These are phyloP conservation scores for Aradus depressus DNA, from an alignment of 2,888 invertebrate species.

Conservation along the genomic window DNA sequence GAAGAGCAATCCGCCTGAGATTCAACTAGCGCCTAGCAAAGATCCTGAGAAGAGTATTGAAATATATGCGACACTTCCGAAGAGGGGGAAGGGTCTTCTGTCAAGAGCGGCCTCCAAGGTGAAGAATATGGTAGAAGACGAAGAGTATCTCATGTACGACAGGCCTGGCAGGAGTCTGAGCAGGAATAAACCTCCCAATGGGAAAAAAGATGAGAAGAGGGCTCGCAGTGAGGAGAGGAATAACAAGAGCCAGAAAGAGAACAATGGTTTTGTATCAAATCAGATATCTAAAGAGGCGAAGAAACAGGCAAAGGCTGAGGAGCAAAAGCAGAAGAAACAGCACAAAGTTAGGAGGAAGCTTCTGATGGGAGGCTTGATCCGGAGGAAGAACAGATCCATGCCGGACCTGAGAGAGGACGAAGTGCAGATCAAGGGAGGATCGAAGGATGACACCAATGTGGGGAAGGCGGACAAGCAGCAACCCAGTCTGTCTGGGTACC, in stretches of 20 bases:
- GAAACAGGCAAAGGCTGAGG: constrained; percentile 47
- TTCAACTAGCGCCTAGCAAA: constrained; percentile 22
- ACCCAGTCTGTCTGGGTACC: constrained; percentile 60
- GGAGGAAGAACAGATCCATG: constrained; percentile 81
- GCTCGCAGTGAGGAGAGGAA: constrained; percentile 78
- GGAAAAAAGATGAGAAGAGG: constrained; percentile 59
- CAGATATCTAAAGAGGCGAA: constrained; percentile 45
- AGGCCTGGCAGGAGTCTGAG: constrained; percentile 48
- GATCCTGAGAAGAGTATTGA: constrained; percentile 56
- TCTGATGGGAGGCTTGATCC: constrained; percentile 78
- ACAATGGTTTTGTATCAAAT: constrained; percentile 36
- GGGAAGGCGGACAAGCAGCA: constrained; percentile 50
- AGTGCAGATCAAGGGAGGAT: constrained; percentile 27
- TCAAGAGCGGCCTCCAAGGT: constrained; percentile 33
- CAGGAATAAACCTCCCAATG: constrained; percentile 55
- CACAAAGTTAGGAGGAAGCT: constrained; percentile 80
- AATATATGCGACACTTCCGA: constrained; percentile 82
- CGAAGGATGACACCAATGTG: constrained; percentile 33
- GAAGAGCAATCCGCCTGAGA: no score
- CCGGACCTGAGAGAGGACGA: constrained; percentile 79
- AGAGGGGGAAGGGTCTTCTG: constrained; percentile 54
- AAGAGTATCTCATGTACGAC: constrained; percentile 53
- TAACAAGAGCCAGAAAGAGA: constrained; percentile 49
- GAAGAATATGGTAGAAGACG: constrained; percentile 59
- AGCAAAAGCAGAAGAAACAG: constrained; percentile 71